These are phyloP conservation scores for Fregetta grallaria DNA, from an alignment of 2,113 vertebrate genomes.

Conservation along the genomic window DNA sequence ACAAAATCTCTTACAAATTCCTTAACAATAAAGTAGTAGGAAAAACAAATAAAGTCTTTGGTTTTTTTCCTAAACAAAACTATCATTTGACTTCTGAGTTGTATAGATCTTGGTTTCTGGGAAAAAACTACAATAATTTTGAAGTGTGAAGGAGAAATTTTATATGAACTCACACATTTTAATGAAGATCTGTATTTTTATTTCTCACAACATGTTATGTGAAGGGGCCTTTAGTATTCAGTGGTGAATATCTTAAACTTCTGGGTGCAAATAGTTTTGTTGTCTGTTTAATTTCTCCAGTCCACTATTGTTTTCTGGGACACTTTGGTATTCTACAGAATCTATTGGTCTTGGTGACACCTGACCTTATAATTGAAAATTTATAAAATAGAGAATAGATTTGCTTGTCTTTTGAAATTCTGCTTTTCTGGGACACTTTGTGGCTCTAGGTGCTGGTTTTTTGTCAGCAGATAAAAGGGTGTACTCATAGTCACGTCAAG, in stretches of 20 bases:
- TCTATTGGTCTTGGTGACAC: neutral
- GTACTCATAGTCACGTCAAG: neutral
- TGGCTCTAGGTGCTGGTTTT: neutral
- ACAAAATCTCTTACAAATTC: neutral
- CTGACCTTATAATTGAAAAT: neutral
- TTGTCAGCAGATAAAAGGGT: neutral
- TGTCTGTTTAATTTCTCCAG: neutral
- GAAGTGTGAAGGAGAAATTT: neutral
- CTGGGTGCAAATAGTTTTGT: neutral
- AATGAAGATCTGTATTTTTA: neutral
- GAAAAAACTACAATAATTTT: neutral
- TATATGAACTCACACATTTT: neutral
- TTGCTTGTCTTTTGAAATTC: neutral
- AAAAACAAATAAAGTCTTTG: neutral
- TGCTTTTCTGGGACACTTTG: neutral
- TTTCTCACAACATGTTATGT: neutral
- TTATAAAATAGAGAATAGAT: neutral
- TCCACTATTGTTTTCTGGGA: neutral
- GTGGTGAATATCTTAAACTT: neutral
- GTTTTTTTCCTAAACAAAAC: neutral
- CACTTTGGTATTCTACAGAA: neutral
- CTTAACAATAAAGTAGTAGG: neutral
- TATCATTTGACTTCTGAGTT: neutral
- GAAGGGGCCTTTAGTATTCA: neutral
- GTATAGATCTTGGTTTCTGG: neutral